Percentiles rank a stretch among this genome's conserved stretches.
phyloP scores from a whole-genome alignment of 2,888 invertebrate species.

The Leptopilina drosophilae region DNA sequence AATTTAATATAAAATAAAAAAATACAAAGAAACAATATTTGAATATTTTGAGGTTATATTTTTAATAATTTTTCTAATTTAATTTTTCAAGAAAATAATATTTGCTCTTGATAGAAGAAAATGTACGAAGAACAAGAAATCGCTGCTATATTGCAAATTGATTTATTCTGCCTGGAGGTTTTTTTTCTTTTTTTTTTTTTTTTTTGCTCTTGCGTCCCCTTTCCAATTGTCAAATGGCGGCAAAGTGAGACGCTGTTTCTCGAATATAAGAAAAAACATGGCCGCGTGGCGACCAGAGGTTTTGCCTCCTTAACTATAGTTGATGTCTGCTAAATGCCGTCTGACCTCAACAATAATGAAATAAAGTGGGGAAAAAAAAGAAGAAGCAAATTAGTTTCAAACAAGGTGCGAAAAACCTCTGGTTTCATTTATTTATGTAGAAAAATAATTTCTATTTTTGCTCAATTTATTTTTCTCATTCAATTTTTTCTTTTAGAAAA shows the following conservation, averaged over 20 bases:
- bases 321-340: slow-evolving; percentile 26
- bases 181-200: background rate
- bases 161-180: slow-evolving; percentile 31
- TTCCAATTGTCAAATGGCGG: background rate
- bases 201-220: too few species aligned
- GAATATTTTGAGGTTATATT: too few species aligned
- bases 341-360: slow-evolving; percentile 14
- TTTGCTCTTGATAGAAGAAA: slow-evolving; percentile 10
- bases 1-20: too few species aligned
- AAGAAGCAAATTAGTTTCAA: background rate
- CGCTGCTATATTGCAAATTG: slow-evolving; percentile 34
- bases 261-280: slow-evolving; percentile 21
- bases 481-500: too few species aligned
- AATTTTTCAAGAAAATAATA: background rate
- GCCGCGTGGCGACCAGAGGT: slow-evolving; percentile 35
- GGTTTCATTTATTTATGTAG: too few species aligned
- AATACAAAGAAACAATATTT: too few species aligned
- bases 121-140: slow-evolving; percentile 1
- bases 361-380: too few species aligned
- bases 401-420: background rate
- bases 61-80: slow-evolving; percentile 1
- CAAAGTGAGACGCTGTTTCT: slow-evolving; percentile 35
- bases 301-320: slow-evolving; percentile 19
- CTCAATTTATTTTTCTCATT: too few species aligned
- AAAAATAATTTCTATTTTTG: too few species aligned